Evolutionary conservation across 1,140 invertebrate genomes (phyloP), one percentile per base, ranked within the genome.

Genomic region (Pollicipes pollicipes): DNA sequence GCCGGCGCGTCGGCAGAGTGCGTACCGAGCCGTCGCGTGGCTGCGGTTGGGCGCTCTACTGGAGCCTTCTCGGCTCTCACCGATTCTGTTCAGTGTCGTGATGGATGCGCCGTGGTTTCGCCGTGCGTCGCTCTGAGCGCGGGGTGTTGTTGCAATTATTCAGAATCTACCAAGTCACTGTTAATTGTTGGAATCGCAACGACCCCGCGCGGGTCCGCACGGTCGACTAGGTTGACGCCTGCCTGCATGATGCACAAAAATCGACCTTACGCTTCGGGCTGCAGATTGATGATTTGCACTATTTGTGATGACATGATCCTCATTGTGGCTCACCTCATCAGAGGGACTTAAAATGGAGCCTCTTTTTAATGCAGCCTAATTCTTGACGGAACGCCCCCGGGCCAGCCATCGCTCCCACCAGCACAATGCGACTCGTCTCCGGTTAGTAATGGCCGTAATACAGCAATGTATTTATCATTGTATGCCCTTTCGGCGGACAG

Each of bases 271-370:
- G 6, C 45, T 58, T 21, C 45, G 17, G 45, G 13, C 45, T 58
- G 45, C 45, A 58, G 45, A 58, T 58, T 58, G 45, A 58, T 58
- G 45, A 58, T 58, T 58, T 58, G 45, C 45, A 58, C 45, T 58
- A 58, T 58, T 58, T 58, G 45, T 58, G 45, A 58, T 58, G 45
- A 58, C 45, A 58, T 58, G 45, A 58, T 58, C 45, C 45, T 58
- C 45, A 58, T 58, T 58, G 45, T 58, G 45, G 45, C 45, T 10
- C 45, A 58, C 45, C 45, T 58, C 45, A 58, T 58, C 45, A 21
- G 45, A 10, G 10, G 24, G 45, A 58, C 45, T 10, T 10, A 58
- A 58, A 58, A 58, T 58, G 45, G 45, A 58, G 45, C 45, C 21
- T 24, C 45, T 58, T 58, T 58, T 58, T 58, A 58, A 58, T 58